Evolutionary conservation across 2,797 vertebrate species (phyloP).

Genomic region (Naso thynnoides): DNA sequence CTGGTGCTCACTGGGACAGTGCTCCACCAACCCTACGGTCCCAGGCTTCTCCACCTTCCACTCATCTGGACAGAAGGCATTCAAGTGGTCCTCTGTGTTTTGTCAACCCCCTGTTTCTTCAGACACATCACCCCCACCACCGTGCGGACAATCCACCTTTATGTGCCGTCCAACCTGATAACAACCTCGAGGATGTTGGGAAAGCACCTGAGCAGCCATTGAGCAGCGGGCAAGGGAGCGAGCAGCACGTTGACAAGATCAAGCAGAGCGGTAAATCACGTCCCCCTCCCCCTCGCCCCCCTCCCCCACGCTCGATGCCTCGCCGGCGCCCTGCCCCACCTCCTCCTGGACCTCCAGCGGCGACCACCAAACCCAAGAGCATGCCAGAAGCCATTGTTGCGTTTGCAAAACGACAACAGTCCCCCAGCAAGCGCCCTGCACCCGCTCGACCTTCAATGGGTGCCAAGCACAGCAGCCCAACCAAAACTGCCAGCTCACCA

Average conservation of each 20-base stretch:
- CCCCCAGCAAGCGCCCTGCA: conserved; percentile 71
- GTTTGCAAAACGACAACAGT: conserved; percentile 21
- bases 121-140: conserved; percentile 86
- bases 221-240: conserved; percentile 1
- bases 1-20: conserved; percentile 81
- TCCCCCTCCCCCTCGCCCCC: conserved; percentile 91
- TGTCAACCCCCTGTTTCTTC: conserved; percentile 94
- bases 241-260: conserved; percentile 2
- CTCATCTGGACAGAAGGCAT: conserved; percentile 88
- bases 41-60: conserved; percentile 73
- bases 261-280: conserved; percentile 72
- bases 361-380: conserved; percentile 62
- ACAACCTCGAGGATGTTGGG: conserved; percentile 22
- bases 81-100: conserved; percentile 93
- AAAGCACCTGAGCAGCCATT: neutral
- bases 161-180: conserved; percentile 2
- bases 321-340: conserved; percentile 65
- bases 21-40: conserved; percentile 87
- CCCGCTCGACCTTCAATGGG: conserved; percentile 84
- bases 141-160: neutral
- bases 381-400: conserved; percentile 56
- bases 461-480: conserved; percentile 59
- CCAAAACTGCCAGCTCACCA: conserved; percentile 74
- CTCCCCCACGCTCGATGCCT: conserved; percentile 85
- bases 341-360: conserved; percentile 53